phyloP scores from a whole-genome alignment of 2,113 vertebrate species.

The Oplegnathus fasciatus region DNA sequence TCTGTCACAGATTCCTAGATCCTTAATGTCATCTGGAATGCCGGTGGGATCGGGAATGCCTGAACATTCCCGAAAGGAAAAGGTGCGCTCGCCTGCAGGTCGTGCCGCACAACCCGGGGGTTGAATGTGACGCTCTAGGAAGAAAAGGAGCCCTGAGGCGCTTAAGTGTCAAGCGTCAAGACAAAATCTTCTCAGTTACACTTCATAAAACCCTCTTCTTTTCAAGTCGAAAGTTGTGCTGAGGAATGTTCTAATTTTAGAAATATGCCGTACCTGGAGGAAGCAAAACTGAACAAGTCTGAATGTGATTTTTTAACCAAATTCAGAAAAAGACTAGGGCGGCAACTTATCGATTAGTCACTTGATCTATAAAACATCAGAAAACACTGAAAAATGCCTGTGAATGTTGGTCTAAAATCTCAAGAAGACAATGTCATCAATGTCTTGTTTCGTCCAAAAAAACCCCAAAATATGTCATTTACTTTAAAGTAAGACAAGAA shows the following conservation, averaged over 20 bases:
- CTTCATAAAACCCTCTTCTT: neutral
- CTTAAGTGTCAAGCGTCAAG: neutral
- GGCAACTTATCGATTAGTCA: rapidly evolving
- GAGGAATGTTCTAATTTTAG: neutral
- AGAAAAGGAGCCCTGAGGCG: neutral
- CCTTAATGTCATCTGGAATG: slow-evolving; percentile 64
- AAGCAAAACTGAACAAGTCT: neutral
- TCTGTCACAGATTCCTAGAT: slow-evolving; percentile 59
- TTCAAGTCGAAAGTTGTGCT: neutral
- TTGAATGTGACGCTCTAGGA: neutral
- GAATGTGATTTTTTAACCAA: neutral
- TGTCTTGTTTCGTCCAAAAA: neutral
- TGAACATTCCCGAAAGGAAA: slow-evolving; percentile 34
- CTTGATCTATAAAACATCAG: too few relatives aligned
- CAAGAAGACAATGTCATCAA: neutral
- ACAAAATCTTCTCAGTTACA: neutral
- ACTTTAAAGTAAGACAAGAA: neutral
- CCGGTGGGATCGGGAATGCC: slow-evolving; percentile 50
- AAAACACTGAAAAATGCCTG: too few relatives aligned
- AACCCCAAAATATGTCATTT: neutral
- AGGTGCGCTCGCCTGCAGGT: neutral
- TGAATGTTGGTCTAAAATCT: too few relatives aligned
- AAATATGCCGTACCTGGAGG: neutral
- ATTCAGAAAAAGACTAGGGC: neutral
- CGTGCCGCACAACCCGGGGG: neutral